phyloP scores from a whole-genome alignment of 1,140 invertebrate genomes.

The Hycleus phaleratus region DNA sequence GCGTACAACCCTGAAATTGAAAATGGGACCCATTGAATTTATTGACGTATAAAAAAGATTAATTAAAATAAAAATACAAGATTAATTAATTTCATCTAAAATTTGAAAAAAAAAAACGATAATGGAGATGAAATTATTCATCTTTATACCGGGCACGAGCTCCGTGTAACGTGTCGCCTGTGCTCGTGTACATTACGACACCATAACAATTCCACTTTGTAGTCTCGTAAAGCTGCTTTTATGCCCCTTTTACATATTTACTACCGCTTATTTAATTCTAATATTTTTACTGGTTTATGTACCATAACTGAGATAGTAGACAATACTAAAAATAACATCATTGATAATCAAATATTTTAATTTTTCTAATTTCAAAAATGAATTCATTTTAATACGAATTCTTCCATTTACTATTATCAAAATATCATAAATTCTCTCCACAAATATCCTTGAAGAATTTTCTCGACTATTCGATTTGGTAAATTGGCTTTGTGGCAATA shows the following conservation, averaged over 20 bases:
- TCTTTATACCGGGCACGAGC: slow-evolving; percentile 4
- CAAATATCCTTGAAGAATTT: no score
- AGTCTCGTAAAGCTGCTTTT: slow-evolving; percentile 29
- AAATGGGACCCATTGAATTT: slow-evolving; percentile 10
- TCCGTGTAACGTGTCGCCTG: slow-evolving; percentile 23
- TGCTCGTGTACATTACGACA: slow-evolving; percentile 14
- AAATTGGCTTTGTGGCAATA: no score
- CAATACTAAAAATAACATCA: not conserved
- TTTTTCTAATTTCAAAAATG: not conserved
- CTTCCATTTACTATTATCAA: no score
- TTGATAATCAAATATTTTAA: not conserved
- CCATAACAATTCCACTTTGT: slow-evolving; percentile 31
- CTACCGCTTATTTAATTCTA: slow-evolving; percentile 33
- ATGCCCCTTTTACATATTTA: slow-evolving; percentile 32
- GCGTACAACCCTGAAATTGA: not conserved
- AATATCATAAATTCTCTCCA: no score
- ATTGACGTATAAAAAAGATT: not conserved
- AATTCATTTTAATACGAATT: no score
- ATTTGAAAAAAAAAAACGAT: not conserved
- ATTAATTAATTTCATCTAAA: not conserved
- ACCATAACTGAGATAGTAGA: slow-evolving; percentile 21
- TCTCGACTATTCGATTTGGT: no score
- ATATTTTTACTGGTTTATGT: slow-evolving; percentile 26
- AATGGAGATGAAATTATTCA: not conserved
- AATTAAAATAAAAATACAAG: not conserved